phyloP scores from a whole-genome alignment of 2,888 invertebrate genomes.

The Silvanus unidentatus region DNA sequence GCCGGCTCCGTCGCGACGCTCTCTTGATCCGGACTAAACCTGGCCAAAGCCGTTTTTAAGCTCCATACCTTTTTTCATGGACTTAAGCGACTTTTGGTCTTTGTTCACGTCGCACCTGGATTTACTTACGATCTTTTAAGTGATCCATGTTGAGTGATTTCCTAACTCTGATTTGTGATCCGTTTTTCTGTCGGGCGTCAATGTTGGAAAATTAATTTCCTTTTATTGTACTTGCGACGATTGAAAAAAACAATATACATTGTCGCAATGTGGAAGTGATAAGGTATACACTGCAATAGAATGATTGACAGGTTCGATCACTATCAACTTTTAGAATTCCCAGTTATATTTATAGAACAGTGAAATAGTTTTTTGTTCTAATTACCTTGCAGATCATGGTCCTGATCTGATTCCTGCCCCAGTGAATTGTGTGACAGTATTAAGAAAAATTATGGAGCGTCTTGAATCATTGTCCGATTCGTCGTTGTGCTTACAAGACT shows the following conservation, averaged over 20 bases:
- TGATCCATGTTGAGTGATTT: constrained; percentile 41
- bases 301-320: too few species aligned
- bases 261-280: too few species aligned
- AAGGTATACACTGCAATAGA: too few species aligned
- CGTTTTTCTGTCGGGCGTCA: too few species aligned
- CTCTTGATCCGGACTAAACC: constrained; percentile 47
- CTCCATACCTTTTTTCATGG: constrained; percentile 46
- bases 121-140: constrained; percentile 42
- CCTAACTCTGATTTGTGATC: constrained; percentile 44
- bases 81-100: constrained; percentile 47
- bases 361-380: too few species aligned
- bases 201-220: constrained; percentile 18
- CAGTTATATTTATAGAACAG: background rate
- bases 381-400: background rate
- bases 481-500: constrained; percentile 68
- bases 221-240: too few species aligned
- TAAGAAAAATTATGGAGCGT: constrained; percentile 51
- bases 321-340: too few species aligned
- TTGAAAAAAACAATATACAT: too few species aligned
- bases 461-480: constrained; percentile 65
- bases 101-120: constrained; percentile 46
- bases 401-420: background rate
- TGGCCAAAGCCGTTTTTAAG: constrained; percentile 47
- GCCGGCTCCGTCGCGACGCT: constrained; percentile 49
- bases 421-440: background rate